Conservation (phyloP, 2,113 vertebrate species). For the Campylomormyrus tamandua region DNA sequence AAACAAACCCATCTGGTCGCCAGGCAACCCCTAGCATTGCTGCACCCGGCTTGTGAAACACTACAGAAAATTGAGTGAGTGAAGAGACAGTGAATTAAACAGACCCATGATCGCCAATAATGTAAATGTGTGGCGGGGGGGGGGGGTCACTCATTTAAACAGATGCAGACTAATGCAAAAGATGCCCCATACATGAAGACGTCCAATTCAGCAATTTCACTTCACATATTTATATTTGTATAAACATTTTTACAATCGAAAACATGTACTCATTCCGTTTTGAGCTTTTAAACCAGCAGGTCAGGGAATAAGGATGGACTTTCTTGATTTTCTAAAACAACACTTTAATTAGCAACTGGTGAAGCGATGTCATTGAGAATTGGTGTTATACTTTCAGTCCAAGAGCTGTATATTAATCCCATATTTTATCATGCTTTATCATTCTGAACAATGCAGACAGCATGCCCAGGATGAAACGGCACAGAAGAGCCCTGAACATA, state of each 20-base stretch:
- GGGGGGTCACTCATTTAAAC: not conserved
- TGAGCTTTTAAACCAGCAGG: not conserved
- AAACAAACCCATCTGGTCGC: constrained; percentile 43
- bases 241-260: not conserved
- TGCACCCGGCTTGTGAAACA: constrained; percentile 13
- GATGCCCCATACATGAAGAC: not conserved
- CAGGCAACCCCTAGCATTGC: constrained; percentile 38
- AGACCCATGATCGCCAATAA: not conserved
- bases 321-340: not conserved
- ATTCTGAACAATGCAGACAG: not conserved
- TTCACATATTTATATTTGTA: not conserved
- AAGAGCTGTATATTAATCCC: not conserved
- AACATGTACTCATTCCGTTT: not conserved
- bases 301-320: not conserved
- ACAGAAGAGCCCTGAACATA: constrained; percentile 34
- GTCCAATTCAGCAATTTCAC: not conserved
- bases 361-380: not conserved
- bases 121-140: not conserved
- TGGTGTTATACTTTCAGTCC: not conserved
- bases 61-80: not conserved
- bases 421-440: constrained; percentile 5
- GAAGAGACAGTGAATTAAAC: not conserved
- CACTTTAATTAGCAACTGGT: not conserved
- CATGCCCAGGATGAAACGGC: constrained; percentile 33
- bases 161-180: not conserved